phyloP scores from a whole-genome alignment of 2,113 vertebrate genomes.

The Rousettus leschenaultii region DNA sequence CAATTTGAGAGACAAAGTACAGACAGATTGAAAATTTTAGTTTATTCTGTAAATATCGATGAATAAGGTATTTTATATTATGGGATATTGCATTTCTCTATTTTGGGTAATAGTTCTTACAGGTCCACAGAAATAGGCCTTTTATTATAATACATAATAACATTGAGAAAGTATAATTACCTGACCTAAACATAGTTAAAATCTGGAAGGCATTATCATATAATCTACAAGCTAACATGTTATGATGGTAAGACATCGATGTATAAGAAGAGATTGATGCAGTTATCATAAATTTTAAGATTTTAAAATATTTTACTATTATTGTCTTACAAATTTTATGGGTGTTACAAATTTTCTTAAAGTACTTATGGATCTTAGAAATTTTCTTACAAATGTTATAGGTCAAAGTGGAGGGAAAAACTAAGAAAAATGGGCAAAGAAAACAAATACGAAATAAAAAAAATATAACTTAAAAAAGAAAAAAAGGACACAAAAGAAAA shows the following conservation, averaged over 20 bases:
- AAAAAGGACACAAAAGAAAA: background rate
- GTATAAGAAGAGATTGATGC: background rate
- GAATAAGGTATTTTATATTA: background rate
- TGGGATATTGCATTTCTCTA: background rate
- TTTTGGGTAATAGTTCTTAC: background rate
- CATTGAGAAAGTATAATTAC: background rate
- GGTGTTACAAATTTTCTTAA: background rate
- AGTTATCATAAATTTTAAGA: background rate
- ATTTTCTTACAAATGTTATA: background rate
- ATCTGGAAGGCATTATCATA: background rate
- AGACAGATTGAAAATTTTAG: background rate
- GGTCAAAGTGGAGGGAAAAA: background rate
- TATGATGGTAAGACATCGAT: background rate
- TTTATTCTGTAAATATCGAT: slow-evolving; percentile 16
- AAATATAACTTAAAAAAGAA: background rate
- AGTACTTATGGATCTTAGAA: background rate
- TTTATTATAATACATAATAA: background rate
- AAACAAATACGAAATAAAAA: background rate
- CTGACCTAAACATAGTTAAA: background rate
- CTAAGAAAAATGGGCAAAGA: background rate
- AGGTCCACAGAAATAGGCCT: background rate
- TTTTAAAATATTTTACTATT: slow-evolving; percentile 6
- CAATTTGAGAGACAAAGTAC: background rate
- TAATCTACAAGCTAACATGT: background rate
- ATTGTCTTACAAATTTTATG: background rate